Conservation (phyloP, 2,888 invertebrate species). For the Hyalella azteca region DNA sequence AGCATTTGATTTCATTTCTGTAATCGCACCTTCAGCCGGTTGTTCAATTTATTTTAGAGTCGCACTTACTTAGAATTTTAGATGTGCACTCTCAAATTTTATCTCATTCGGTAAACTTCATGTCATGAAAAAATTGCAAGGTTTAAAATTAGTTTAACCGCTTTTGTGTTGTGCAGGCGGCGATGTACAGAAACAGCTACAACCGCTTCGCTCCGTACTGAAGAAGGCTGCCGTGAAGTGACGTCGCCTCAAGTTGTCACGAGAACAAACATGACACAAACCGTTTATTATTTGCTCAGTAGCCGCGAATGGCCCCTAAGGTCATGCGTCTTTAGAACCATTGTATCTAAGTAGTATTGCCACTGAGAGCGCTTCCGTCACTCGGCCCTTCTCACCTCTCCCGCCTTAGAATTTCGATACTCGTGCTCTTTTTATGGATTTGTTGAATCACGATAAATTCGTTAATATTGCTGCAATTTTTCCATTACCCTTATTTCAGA, state of each 20-base stretch:
- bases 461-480: too few species aligned
- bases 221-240: constrained; percentile 60
- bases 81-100: too few species aligned
- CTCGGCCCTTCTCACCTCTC: background rate
- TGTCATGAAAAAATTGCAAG: too few species aligned
- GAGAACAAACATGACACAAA: constrained; percentile 38
- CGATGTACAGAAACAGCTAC: constrained; percentile 91
- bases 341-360: constrained; percentile 35
- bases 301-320: constrained; percentile 25
- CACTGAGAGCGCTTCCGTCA: background rate
- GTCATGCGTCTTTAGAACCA: constrained; percentile 32
- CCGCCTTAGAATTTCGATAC: background rate
- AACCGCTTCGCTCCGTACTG: constrained; percentile 94
- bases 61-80: too few species aligned
- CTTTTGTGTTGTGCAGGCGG: constrained; percentile 66
- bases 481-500: too few species aligned
- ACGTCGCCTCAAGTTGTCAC: background rate
- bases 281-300: constrained; percentile 40
- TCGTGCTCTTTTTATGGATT: too few species aligned
- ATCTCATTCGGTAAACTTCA: too few species aligned
- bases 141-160: too few species aligned
- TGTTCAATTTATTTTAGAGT: too few species aligned
- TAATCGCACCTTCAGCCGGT: too few species aligned
- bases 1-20: too few species aligned
- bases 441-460: too few species aligned